Evolutionary conservation across 2,113 vertebrate species (phyloP), one percentile per base, ranked within the genome.

Genomic region (Heterocephalus glaber): DNA sequence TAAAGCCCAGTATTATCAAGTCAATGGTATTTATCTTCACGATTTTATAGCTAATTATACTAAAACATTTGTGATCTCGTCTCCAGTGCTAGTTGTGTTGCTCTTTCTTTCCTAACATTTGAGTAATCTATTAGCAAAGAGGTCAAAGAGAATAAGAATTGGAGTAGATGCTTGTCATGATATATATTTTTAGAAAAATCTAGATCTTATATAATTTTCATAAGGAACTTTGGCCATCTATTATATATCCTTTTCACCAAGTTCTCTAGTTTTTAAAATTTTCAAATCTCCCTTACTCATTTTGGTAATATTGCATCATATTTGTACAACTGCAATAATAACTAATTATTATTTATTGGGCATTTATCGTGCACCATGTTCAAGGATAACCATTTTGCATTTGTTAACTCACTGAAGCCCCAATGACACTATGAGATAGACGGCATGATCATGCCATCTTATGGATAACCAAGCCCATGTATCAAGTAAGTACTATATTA

Each of bases 41-140:
- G 58, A 66, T 84, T 92, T 58, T 72, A 17, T 81, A 76, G 72
- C 44, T 89, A 91, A 81, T 89, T 88, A 84, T 35, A 76, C 22
- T 84, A 58, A 88, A 83, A 82, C 44, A 24, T 11, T 79, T 80
- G 13, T 33, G 65, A 38, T 88, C 92, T 82, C 14, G 33, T 89
- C 38, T 68, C 30, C 84, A 56, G 26, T 77, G 86, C 65, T 49
- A 93, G n/a, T 13, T 85, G n/a, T 41, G 0, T 38, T 93, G 30
- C 0, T 66, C 19, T 86, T 47, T 79, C n/a, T 92, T 80, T 44
- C 12, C 41, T 91, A 44, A 65, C 11, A 65, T 80, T 80, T 76
- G 83, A 84, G 47, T 52, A n/a, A 76, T 72, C 38, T 89, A 44
- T 20, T 52, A 82, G 58, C 58, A 74, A 90, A 72, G n/a, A 81